Evolutionary conservation across 2,113 vertebrate species (phyloP).

Genomic region (Lagopus leucura): DNA sequence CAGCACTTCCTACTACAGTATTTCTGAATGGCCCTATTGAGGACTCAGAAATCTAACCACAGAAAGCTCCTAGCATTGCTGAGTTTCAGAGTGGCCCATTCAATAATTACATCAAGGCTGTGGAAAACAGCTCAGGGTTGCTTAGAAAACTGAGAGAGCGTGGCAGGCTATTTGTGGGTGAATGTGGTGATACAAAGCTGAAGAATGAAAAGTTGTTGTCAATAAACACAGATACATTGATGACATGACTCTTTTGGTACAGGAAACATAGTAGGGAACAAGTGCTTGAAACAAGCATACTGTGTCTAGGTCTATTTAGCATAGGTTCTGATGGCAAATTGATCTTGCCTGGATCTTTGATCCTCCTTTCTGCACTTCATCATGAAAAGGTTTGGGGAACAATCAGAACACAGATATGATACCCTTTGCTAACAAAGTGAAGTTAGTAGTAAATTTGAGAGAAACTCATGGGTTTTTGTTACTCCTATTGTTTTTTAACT

Average conservation of each 20-base stretch:
- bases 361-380: not conserved
- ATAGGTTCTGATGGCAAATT: not conserved
- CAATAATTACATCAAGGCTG: not conserved
- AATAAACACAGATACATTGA: constrained; percentile 35
- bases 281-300: not conserved
- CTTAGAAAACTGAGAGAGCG: not conserved
- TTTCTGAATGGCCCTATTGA: constrained; percentile 49
- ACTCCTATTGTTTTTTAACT: not conserved
- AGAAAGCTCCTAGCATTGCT: not conserved
- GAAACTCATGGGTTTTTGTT: not conserved
- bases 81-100: not conserved
- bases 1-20: not conserved
- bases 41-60: constrained; percentile 72
- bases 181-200: not conserved
- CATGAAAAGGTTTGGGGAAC: not conserved
- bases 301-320: not conserved
- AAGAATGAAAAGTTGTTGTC: not conserved
- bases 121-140: not conserved
- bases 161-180: not conserved
- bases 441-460: not conserved
- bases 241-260: not conserved
- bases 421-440: not conserved
- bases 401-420: not conserved
- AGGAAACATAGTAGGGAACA: not conserved
- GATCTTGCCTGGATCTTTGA: not conserved